These are phyloP conservation scores for Hestina assimilis DNA, from an alignment of 1,140 invertebrate genomes.

Conservation along the genomic window DNA sequence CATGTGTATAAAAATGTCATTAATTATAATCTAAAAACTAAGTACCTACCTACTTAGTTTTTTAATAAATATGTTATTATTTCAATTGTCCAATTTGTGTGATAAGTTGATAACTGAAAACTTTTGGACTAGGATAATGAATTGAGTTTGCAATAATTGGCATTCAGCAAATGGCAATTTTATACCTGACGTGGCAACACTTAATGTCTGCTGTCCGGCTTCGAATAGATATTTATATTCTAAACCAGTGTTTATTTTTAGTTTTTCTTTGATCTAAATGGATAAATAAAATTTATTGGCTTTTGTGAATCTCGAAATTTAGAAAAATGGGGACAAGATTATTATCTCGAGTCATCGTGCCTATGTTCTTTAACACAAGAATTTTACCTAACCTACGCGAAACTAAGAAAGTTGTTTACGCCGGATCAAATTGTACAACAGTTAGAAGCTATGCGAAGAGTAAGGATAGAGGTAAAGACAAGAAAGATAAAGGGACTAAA, in stretches of 20 bases:
- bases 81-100: too few species aligned
- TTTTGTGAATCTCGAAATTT: background rate
- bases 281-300: background rate
- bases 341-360: conserved; percentile 43
- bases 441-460: conserved; percentile 70
- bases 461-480: conserved; percentile 82
- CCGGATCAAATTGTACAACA: conserved; percentile 34
- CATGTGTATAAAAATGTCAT: too few species aligned
- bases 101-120: too few species aligned
- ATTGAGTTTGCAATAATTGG: too few species aligned
- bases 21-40: too few species aligned
- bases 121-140: too few species aligned
- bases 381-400: conserved; percentile 36
- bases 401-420: conserved; percentile 31
- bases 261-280: background rate
- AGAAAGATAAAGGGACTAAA: conserved; percentile 81
- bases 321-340: conserved; percentile 52
- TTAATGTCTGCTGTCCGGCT: too few species aligned
- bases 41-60: too few species aligned
- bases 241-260: background rate
- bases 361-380: conserved; percentile 37
- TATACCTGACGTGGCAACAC: too few species aligned
- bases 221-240: too few species aligned
- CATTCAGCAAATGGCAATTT: too few species aligned
- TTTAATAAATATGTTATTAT: too few species aligned